Evolutionary conservation across 23 tunicate genomes (phyloP), one percentile per base, ranked within the genome.

Genomic region (Styela clava): DNA sequence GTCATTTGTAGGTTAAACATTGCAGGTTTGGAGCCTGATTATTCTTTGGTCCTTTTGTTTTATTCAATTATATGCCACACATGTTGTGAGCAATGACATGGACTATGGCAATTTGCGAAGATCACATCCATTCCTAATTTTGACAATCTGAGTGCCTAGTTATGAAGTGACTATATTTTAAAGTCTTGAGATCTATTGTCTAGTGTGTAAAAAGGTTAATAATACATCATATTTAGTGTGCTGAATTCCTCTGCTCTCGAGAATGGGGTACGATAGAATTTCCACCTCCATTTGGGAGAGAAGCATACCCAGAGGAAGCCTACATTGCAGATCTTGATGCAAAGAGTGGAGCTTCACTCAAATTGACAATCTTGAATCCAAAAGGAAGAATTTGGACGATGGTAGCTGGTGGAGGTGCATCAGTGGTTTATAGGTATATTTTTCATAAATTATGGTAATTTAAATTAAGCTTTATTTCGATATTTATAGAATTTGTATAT

Each of bases 351-450:
- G 96, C 99, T 29, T 96, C 99, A n/a, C 70, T 96, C 31, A 96
- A 96, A 68, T 82, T 96, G 9, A 96, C 99, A 12, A 88, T 96
- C 25, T 76, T 96, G 20, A 96, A 96, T 63, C 99, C 99, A 51
- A 64, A 85, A 2, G 99, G 99, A 24, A 81, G 91, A 33, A 96
- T 96, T 64, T 96, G 99, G 99, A 96, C 99, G 28, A 96, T 96
- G 99, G 99, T 96, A 30, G 99, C 99, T 34, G 99, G 99, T 1
- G 99, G 99, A 19, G 99, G 99, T 7, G 99, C 99, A 22, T 96
- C 99, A 16, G 99, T 96, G 33, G 92, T 96, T 30, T 96, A 96
- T 83, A 96, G 99, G 99, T 95, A 31, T 1, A 25, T 61, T n/a
- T n/a, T n/a, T n/a, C n/a, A n/a, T n/a, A n/a, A 52, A 35, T 20